These are phyloP conservation scores for Brachionus angularis DNA, from an alignment of 1,140 invertebrate species.

Conservation along the genomic window DNA sequence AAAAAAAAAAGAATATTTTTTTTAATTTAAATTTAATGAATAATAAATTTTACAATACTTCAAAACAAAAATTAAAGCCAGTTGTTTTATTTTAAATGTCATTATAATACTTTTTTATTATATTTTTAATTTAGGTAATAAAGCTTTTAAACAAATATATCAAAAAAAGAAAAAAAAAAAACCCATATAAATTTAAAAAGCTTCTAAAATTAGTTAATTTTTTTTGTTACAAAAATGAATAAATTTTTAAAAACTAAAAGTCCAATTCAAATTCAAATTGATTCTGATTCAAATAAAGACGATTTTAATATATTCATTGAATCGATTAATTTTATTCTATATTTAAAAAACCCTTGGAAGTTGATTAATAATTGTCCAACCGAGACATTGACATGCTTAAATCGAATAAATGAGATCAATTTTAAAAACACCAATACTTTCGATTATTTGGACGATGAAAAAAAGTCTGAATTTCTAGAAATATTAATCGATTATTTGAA, in stretches of 20 bases:
- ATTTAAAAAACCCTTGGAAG: conserved; percentile 37
- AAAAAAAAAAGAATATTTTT: no score
- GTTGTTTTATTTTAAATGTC: no score
- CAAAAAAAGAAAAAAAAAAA: no score
- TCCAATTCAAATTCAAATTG: not conserved
- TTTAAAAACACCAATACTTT: conserved; percentile 6
- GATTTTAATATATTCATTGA: not conserved
- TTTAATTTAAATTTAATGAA: no score
- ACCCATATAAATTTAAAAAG: no score
- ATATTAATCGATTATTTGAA: conserved; percentile 43
- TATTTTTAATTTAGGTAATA: no score
- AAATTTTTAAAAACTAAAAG: conserved; percentile 19
- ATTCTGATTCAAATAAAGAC: not conserved
- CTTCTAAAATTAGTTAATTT: no score
- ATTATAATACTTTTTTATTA: no score
- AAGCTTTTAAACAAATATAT: no score
- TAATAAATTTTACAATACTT: no score
- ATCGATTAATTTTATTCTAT: conserved; percentile 33
- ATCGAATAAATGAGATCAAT: conserved; percentile 11
- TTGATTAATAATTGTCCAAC: conserved; percentile 12
- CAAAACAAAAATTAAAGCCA: no score
- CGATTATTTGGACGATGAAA: not conserved
- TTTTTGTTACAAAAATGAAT: conserved; percentile 31
- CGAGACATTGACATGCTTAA: conserved; percentile 23
- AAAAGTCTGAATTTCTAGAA: conserved; percentile 16